These are phyloP conservation scores for Exocentrus adspersus DNA, from an alignment of 2,888 invertebrate genomes.

Conservation along the genomic window DNA sequence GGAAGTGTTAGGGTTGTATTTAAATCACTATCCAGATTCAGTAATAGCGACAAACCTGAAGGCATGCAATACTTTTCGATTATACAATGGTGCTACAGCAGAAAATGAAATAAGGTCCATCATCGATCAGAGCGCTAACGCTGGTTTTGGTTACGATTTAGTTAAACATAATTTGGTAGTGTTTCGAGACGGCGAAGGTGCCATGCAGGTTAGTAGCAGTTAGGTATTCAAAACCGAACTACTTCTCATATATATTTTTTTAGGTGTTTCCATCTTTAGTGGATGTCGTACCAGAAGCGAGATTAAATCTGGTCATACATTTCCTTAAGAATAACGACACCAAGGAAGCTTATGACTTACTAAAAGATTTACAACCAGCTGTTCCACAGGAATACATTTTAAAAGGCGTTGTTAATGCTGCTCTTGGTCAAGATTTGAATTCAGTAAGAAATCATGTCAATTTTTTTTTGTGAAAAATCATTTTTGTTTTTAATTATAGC, in stretches of 20 bases:
- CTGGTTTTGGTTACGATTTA: conserved; percentile 89
- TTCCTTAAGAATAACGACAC: conserved; percentile 90
- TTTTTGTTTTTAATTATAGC: no score
- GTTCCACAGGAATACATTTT: conserved; percentile 96
- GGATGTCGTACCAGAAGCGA: conserved; percentile 96
- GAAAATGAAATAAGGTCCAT: conserved; percentile 89
- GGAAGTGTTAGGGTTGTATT: conserved; percentile 93
- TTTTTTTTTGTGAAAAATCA: no score
- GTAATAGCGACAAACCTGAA: conserved; percentile 96
- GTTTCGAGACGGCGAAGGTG: conserved; percentile 93
- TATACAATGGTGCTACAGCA: conserved; percentile 95
- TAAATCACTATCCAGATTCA: conserved; percentile 91
- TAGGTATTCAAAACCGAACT: no score
- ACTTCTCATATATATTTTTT: no score
- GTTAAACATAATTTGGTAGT: conserved; percentile 96
- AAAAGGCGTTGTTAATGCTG: conserved; percentile 94
- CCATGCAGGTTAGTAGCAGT: conserved; percentile 75
- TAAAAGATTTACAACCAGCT: conserved; percentile 92
- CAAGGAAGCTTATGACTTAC: conserved; percentile 85
- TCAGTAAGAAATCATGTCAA: conserved; percentile 83
- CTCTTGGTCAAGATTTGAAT: conserved; percentile 90
- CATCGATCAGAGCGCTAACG: conserved; percentile 75
- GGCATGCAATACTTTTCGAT: conserved; percentile 81
- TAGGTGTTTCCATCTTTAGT: conserved; percentile 85
- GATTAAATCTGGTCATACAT: conserved; percentile 95